phyloP scores from a whole-genome alignment of 2,113 vertebrate genomes.

The Solenodon paradoxus region DNA sequence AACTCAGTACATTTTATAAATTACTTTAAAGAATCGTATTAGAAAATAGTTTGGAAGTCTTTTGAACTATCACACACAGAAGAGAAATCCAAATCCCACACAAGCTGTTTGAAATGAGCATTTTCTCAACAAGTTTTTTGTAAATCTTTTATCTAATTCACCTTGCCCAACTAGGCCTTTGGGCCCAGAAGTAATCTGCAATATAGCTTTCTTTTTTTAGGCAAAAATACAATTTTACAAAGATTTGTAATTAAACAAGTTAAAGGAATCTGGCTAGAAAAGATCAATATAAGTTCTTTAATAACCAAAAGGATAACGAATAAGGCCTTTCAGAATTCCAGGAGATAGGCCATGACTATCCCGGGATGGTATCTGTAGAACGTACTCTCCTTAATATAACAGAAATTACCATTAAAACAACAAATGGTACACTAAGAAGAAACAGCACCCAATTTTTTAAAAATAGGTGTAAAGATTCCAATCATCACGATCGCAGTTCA shows the following conservation, averaged over 20 bases:
- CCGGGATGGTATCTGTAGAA: neutral
- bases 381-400: neutral
- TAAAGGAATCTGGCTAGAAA: neutral
- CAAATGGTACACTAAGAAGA: neutral
- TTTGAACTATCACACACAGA: neutral
- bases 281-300: neutral
- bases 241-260: neutral
- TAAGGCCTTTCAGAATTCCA: constrained; percentile 24
- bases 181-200: neutral
- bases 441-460: neutral
- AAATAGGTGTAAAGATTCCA: neutral
- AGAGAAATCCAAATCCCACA: neutral
- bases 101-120: neutral
- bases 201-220: neutral
- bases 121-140: constrained; percentile 30
- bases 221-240: neutral
- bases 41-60: constrained; percentile 30
- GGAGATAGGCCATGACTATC: neutral
- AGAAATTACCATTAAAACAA: constrained; percentile 21
- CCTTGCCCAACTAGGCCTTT: neutral
- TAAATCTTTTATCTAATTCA: constrained; percentile 35
- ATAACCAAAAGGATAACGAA: neutral
- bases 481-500: constrained; percentile 3
- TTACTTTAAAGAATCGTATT: neutral
- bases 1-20: neutral